Percentiles rank a stretch among this genome's conserved stretches.
phyloP scores from a whole-genome alignment of 2,888 invertebrate genomes.

The Dolichomitus sp. region DNA sequence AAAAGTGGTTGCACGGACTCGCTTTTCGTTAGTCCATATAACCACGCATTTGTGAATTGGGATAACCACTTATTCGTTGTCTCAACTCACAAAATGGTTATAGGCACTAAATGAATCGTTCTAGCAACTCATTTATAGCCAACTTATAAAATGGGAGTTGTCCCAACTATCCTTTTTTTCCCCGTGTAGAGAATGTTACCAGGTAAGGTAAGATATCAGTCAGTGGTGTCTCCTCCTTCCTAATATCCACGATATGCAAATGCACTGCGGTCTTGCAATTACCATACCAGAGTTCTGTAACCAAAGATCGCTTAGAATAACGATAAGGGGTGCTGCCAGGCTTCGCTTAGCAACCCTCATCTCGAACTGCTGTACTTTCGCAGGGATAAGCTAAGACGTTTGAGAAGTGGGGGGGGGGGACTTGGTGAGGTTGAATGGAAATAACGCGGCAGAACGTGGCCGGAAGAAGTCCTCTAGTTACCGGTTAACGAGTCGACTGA shows the following conservation, averaged over 20 bases:
- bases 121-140: too few species aligned
- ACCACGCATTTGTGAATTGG: too few species aligned
- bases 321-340: conserved; percentile 32
- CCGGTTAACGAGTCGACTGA: conserved; percentile 81
- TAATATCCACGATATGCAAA: conserved; percentile 72
- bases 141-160: too few species aligned
- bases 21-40: too few species aligned
- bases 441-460: conserved; percentile 75
- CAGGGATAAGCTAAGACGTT: conserved; percentile 50
- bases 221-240: conserved; percentile 64
- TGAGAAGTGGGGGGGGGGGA: conserved; percentile 16
- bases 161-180: too few species aligned
- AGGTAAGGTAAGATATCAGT: neutral
- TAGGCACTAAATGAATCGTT: too few species aligned
- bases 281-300: conserved; percentile 66
- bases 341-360: conserved; percentile 42
- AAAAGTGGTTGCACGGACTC: too few species aligned
- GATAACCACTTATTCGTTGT: too few species aligned
- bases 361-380: conserved; percentile 54
- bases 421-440: conserved; percentile 73
- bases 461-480: conserved; percentile 76
- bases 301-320: conserved; percentile 33
- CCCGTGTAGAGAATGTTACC: neutral
- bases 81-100: too few species aligned
- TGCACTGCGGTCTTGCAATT: conserved; percentile 65